Conservation (phyloP, 2,888 invertebrate genomes). For the Rotaria socialis region DNA sequence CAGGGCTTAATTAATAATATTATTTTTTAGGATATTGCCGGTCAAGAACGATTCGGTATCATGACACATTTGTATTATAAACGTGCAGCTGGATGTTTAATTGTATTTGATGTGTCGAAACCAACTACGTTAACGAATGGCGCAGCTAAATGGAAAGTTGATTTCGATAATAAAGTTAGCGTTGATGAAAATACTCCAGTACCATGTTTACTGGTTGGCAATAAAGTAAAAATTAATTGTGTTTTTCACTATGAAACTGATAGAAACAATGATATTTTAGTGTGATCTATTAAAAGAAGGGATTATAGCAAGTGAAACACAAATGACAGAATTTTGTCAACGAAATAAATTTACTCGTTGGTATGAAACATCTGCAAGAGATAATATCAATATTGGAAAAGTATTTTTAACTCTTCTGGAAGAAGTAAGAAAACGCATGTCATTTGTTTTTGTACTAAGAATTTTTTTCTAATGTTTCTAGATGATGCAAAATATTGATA, state of each 20-base stretch:
- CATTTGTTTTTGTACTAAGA: not conserved
- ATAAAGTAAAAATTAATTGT: conserved; percentile 60
- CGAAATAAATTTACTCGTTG: conserved; percentile 64
- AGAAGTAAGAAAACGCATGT: not conserved
- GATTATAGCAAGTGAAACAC: conserved; percentile 61
- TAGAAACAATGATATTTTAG: conserved; percentile 52
- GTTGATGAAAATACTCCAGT: conserved; percentile 63
- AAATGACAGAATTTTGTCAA: conserved; percentile 64
- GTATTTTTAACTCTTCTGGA: conserved; percentile 60
- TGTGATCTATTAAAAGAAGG: conserved; percentile 63
- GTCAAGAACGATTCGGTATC: conserved; percentile 64
- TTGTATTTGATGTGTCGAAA: conserved; percentile 65
- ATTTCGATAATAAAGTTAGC: conserved; percentile 64
- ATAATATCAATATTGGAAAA: conserved; percentile 77
- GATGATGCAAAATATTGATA: not conserved
- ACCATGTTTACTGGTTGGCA: conserved; percentile 65
- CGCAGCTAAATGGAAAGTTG: conserved; percentile 65
- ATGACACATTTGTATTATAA: conserved; percentile 66
- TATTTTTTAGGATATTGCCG: conserved; percentile 61
- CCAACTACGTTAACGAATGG: conserved; percentile 63
- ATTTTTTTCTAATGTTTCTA: not conserved
- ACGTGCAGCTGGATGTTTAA: conserved; percentile 62
- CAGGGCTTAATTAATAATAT: not conserved
- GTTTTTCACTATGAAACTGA: not conserved
- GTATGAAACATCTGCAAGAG: conserved; percentile 66